A percentile compares a stretch with the other conserved stretches of the same genome.
These are phyloP conservation scores for Acanthiza pusilla DNA, from an alignment of 2,797 vertebrate genomes.

Conservation along the genomic window DNA sequence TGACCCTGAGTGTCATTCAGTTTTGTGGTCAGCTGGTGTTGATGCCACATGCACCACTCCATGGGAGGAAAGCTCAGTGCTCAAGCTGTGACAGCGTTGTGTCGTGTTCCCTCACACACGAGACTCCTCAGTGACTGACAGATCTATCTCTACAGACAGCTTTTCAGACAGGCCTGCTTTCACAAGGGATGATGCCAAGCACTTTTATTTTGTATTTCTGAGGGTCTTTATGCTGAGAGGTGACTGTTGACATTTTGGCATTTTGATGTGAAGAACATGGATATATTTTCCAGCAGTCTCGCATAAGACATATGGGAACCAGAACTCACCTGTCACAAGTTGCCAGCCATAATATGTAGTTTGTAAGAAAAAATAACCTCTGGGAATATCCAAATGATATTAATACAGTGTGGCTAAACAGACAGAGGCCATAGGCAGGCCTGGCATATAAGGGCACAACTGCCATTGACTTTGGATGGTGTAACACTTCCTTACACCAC, in stretches of 20 bases:
- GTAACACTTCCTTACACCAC: background rate
- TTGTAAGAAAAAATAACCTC: slow-evolving; percentile 13
- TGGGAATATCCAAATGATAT: slow-evolving; percentile 41
- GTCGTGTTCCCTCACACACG: fast-evolving
- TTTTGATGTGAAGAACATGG: background rate
- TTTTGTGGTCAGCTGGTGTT: background rate
- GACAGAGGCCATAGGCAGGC: background rate
- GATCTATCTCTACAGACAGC: background rate
- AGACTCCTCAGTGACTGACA: background rate
- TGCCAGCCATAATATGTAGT: background rate
- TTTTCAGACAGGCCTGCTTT: background rate
- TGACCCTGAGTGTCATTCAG: background rate
- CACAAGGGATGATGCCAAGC: slow-evolving; percentile 19
- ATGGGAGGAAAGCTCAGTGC: background rate
- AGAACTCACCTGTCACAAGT: slow-evolving; percentile 30
- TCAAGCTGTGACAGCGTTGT: fast-evolving
- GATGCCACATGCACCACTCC: background rate
- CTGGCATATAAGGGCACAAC: background rate
- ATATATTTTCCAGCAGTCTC: slow-evolving; percentile 10
- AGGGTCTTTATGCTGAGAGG: background rate
- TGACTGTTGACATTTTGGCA: slow-evolving; percentile 30
- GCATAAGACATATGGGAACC: background rate
- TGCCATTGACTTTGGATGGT: background rate
- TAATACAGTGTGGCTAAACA: slow-evolving; percentile 25
- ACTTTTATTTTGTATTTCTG: background rate